These are phyloP conservation scores for Cephus nigrinus DNA, from an alignment of 2,888 invertebrate genomes.

Conservation along the genomic window DNA sequence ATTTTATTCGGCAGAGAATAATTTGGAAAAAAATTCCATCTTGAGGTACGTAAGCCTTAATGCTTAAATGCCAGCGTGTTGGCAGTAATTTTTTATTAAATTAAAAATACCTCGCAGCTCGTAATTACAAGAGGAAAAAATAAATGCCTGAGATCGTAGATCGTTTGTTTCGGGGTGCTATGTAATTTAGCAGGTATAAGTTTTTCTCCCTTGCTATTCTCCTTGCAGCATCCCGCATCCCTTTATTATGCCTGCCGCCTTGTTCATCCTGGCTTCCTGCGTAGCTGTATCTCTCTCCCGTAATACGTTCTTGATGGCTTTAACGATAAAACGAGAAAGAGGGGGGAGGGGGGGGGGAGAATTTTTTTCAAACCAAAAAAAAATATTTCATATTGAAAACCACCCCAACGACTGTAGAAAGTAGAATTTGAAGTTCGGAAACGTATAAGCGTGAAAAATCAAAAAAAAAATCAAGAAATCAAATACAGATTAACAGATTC, in stretches of 20 bases:
- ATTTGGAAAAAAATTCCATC: too few species aligned
- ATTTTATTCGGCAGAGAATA: too few species aligned
- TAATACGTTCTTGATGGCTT: conserved; percentile 23
- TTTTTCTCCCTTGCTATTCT: not conserved
- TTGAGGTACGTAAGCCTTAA: too few species aligned
- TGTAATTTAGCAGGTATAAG: conserved; percentile 10
- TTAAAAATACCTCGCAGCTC: not conserved
- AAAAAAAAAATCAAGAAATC: not conserved
- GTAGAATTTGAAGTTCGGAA: too few species aligned
- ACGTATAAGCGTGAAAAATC: too few species aligned
- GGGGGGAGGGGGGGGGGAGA: accelerated
- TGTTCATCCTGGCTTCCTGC: not conserved
- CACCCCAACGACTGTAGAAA: too few species aligned
- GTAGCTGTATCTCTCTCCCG: not conserved
- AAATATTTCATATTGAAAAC: not conserved
- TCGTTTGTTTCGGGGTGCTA: conserved; percentile 5
- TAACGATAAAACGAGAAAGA: conserved; percentile 14
- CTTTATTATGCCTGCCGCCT: not conserved
- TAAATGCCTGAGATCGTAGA: not conserved
- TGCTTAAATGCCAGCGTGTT: not conserved
- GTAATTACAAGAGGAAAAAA: not conserved
- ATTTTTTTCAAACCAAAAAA: not conserved
- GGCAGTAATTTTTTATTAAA: not conserved
- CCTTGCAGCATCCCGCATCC: not conserved
- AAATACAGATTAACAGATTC: too few species aligned